Percentiles rank a stretch among this genome's conserved stretches.
These are phyloP conservation scores for Protula sp. DNA, from an alignment of 2,888 invertebrate species.

Conservation along the genomic window DNA sequence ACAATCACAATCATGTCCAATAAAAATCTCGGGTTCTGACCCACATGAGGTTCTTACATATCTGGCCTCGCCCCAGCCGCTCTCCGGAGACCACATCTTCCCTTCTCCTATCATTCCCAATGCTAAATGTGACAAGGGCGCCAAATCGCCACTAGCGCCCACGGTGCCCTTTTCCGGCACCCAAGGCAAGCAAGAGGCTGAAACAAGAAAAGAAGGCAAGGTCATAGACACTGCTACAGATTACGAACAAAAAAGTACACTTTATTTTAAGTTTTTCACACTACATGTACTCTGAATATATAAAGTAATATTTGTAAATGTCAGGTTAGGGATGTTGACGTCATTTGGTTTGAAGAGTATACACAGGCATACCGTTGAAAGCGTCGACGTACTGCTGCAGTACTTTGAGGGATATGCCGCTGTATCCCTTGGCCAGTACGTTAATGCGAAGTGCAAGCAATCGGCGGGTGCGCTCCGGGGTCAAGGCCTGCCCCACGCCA, in stretches of 20 bases:
- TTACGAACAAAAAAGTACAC: too few relatives aligned
- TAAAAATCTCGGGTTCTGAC: too few relatives aligned
- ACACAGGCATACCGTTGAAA: slow-evolving; percentile 65
- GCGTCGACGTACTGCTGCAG: slow-evolving; percentile 61
- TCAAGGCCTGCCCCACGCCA: slow-evolving; percentile 62
- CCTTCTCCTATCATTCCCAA: slow-evolving; percentile 66
- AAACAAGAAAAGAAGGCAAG: too few relatives aligned
- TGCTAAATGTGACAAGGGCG: slow-evolving; percentile 64
- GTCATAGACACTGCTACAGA: too few relatives aligned
- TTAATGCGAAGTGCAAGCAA: slow-evolving; percentile 64
- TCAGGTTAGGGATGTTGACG: too few relatives aligned
- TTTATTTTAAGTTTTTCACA: too few relatives aligned
- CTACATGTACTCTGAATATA: too few relatives aligned
- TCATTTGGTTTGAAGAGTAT: too few relatives aligned
- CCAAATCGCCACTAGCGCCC: slow-evolving; percentile 66
- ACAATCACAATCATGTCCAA: too few relatives aligned
- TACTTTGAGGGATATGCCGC: slow-evolving; percentile 61
- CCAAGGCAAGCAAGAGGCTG: slow-evolving; percentile 63
- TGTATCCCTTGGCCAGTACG: slow-evolving; percentile 65
- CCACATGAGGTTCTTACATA: too few relatives aligned
- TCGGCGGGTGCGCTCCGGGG: slow-evolving; percentile 62
- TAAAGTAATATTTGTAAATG: too few relatives aligned
- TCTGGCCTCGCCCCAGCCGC: slow-evolving; percentile 62
- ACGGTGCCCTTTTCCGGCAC: slow-evolving; percentile 67
- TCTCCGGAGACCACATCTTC: slow-evolving; percentile 64